These are phyloP conservation scores for Coenonympha arcania DNA, from an alignment of 2,888 invertebrate genomes.

Conservation along the genomic window DNA sequence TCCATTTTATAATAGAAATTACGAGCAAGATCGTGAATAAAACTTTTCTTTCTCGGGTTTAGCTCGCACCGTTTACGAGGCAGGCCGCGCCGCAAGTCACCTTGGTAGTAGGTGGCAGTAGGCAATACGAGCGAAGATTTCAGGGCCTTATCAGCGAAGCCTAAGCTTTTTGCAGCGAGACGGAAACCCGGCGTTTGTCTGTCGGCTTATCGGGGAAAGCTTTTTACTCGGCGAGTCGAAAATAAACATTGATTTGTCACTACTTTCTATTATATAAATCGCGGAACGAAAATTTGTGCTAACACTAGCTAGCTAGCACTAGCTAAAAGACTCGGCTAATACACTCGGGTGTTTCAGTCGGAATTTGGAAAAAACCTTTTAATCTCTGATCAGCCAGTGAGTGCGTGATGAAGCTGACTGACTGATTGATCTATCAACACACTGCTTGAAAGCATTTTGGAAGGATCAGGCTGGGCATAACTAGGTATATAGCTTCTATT, in stretches of 20 bases:
- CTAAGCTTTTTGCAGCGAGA: slow-evolving; percentile 31
- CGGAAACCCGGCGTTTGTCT: slow-evolving; percentile 35
- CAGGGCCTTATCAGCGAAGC: slow-evolving; percentile 30
- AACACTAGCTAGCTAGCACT: too few species aligned
- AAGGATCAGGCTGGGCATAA: too few species aligned
- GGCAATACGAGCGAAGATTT: slow-evolving; percentile 26
- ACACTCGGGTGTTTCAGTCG: too few species aligned
- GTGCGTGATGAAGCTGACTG: too few species aligned
- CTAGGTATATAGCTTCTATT: too few species aligned
- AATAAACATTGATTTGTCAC: slow-evolving; percentile 17
- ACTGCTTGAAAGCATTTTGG: too few species aligned
- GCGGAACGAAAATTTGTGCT: too few species aligned
- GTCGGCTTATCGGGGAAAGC: slow-evolving; percentile 28
- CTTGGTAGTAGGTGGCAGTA: slow-evolving; percentile 15
- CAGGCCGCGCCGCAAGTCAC: slow-evolving; percentile 20
- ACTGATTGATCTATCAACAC: too few species aligned
- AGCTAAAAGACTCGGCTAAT: too few species aligned
- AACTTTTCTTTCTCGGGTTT: slow-evolving; percentile 13
- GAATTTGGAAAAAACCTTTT: too few species aligned
- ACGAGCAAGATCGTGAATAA: slow-evolving; percentile 1
- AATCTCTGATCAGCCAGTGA: too few species aligned
- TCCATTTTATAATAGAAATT: neutral
- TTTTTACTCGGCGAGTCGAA: slow-evolving; percentile 19
- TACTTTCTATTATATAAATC: neutral
- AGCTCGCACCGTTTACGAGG: slow-evolving; percentile 15